Percentiles rank a stretch among this genome's conserved stretches.
These are phyloP conservation scores for Decapterus maruadsi DNA, from an alignment of 2,797 vertebrate genomes.

Conservation along the genomic window DNA sequence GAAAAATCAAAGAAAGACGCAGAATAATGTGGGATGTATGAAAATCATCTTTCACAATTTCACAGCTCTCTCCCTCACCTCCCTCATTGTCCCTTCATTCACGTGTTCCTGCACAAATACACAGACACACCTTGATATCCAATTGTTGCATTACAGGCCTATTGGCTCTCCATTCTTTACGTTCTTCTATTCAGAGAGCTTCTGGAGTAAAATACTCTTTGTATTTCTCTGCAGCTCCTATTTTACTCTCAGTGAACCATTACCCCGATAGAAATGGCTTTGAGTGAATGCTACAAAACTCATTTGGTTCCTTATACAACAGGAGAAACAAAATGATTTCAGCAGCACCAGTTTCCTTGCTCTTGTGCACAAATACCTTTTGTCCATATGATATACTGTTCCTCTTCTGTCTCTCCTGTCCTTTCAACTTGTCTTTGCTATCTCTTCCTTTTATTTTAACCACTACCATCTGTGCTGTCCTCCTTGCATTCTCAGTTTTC, in stretches of 20 bases:
- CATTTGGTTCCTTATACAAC: not conserved
- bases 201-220: not conserved
- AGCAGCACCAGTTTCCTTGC: not conserved
- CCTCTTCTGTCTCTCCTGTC: not conserved
- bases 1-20: too few species aligned
- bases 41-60: too few species aligned
- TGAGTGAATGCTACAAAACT: too few species aligned
- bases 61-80: too few species aligned
- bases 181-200: constrained; percentile 11
- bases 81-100: too few species aligned
- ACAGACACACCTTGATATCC: not conserved
- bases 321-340: constrained; percentile 13
- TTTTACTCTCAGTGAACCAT: not conserved
- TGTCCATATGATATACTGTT: constrained; percentile 6
- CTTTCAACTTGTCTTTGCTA: constrained; percentile 6
- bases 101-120: too few species aligned
- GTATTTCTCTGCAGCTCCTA: constrained; percentile 8
- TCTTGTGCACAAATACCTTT: constrained; percentile 6
- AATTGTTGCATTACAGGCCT: constrained; percentile 9
- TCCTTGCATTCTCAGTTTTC: not conserved
- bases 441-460: constrained; percentile 16
- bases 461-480: not conserved
- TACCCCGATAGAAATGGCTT: not conserved
- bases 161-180: not conserved
- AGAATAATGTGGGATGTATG: too few species aligned